Conservation (phyloP, 2,888 invertebrate genomes). For the Phyllotreta striolata region DNA sequence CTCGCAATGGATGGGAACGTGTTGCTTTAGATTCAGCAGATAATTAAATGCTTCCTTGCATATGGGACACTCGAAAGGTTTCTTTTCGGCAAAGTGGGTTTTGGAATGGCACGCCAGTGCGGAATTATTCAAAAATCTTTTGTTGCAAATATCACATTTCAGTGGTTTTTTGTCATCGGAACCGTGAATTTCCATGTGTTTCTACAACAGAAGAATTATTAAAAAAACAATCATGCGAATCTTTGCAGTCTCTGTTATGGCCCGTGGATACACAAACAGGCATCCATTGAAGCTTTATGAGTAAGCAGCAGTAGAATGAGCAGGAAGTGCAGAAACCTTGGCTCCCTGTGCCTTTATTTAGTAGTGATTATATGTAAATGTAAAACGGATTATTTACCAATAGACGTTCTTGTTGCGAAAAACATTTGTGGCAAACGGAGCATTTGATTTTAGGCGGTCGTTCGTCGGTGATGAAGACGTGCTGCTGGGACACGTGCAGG, state of each 20-base stretch:
- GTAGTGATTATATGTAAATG: constrained; percentile 16
- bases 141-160: constrained; percentile 71
- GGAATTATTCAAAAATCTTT: constrained; percentile 75
- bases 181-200: constrained; percentile 73
- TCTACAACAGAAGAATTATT: constrained; percentile 54
- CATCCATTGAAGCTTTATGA: too few species aligned
- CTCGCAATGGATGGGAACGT: constrained; percentile 70
- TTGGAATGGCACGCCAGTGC: constrained; percentile 77
- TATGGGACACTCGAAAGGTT: constrained; percentile 76
- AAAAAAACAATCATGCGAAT: too few species aligned
- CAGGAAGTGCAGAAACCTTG: too few species aligned
- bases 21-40: constrained; percentile 70
- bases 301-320: too few species aligned
- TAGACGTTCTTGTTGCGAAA: constrained; percentile 69
- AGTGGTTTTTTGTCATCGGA: constrained; percentile 74
- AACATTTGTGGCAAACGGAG: constrained; percentile 71
- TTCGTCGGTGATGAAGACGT: constrained; percentile 42
- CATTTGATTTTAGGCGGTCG: constrained; percentile 65
- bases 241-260: too few species aligned
- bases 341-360: too few species aligned
- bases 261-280: too few species aligned
- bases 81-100: constrained; percentile 70
- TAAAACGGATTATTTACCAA: constrained; percentile 54
- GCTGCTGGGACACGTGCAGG: constrained; percentile 51
- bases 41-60: constrained; percentile 74